These are phyloP conservation scores for Hoplostethus atlanticus DNA, from an alignment of 2,797 vertebrate species.

Conservation along the genomic window DNA sequence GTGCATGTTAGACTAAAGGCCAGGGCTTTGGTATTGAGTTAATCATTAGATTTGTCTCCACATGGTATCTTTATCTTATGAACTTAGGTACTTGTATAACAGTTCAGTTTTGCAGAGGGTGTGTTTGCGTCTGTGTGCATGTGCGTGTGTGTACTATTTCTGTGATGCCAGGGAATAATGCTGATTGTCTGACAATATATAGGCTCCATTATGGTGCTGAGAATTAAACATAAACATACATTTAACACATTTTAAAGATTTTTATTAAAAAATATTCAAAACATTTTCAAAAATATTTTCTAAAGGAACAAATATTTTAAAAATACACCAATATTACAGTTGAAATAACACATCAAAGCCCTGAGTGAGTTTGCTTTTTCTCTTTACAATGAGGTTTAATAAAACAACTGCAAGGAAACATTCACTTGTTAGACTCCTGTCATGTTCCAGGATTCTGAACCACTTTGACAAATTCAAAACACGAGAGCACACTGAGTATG, in stretches of 20 bases:
- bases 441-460: constrained; percentile 15
- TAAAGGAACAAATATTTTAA: constrained; percentile 45
- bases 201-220: neutral
- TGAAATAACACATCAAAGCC: constrained; percentile 39
- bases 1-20: constrained; percentile 38
- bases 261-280: constrained; percentile 77
- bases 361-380: constrained; percentile 4
- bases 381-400: constrained; percentile 25
- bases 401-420: constrained; percentile 17
- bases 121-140: neutral
- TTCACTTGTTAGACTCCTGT: neutral
- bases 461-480: constrained; percentile 14
- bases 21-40: constrained; percentile 36
- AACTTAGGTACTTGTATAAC: neutral
- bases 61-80: constrained; percentile 18
- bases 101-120: neutral
- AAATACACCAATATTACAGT: constrained; percentile 62
- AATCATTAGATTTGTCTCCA: constrained; percentile 52
- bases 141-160: neutral
- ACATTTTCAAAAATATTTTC: constrained; percentile 64
- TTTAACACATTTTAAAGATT: constrained; percentile 17
- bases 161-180: neutral
- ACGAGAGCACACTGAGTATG: constrained; percentile 14
- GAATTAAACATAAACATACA: constrained; percentile 12
- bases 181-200: neutral